phyloP scores from a whole-genome alignment of 1,140 invertebrate species.

The Geopemphigus sp. region DNA sequence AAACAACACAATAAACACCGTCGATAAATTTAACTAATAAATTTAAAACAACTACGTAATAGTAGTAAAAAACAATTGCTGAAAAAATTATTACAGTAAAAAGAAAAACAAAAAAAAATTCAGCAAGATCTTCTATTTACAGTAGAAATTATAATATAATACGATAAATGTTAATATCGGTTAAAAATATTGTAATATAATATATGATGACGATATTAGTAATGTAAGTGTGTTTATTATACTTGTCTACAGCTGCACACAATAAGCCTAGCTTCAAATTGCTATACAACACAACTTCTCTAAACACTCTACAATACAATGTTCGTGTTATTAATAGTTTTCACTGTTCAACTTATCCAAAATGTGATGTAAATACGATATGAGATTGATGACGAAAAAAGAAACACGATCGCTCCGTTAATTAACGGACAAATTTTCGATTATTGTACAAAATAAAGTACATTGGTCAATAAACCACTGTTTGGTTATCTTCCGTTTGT shows the following conservation, averaged over 20 bases:
- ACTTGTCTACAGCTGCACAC: conserved; percentile 18
- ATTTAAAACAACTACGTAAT: neutral
- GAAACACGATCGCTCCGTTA: neutral
- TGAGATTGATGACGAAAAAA: neutral
- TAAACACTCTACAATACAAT: conserved; percentile 19
- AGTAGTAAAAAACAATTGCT: too few species aligned
- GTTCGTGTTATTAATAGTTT: conserved; percentile 10
- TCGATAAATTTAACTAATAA: neutral
- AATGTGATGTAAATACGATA: neutral
- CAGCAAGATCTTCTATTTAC: conserved; percentile 27
- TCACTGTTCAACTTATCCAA: conserved; percentile 4
- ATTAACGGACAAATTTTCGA: neutral
- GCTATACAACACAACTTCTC: conserved; percentile 17
- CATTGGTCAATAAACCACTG: neutral
- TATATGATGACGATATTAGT: too few species aligned
- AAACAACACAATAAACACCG: conserved; percentile 32
- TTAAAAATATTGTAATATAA: conserved; percentile 14
- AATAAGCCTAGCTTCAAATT: conserved; percentile 9
- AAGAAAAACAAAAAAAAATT: neutral
- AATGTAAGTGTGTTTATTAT: neutral
- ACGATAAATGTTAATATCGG: conserved; percentile 18
- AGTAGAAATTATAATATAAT: conserved; percentile 4
- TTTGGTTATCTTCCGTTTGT: too few species aligned
- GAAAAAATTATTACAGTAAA: conserved; percentile 1
- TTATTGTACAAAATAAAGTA: neutral